Conservation (phyloP, 2,797 vertebrate genomes). For the Karalla daura region DNA sequence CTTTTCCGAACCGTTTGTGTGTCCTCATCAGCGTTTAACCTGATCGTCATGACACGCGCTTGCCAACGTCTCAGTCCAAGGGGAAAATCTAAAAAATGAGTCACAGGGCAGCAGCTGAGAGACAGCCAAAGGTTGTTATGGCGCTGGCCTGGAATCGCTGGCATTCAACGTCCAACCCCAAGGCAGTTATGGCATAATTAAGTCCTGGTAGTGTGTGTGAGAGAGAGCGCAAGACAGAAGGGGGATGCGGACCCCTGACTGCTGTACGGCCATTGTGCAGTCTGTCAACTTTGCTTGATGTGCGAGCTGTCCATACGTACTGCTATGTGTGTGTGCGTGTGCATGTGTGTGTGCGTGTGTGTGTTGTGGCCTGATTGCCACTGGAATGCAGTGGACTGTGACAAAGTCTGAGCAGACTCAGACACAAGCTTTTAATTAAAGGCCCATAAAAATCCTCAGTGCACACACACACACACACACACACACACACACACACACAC, state of each 20-base stretch:
- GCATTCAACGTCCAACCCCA: constrained; percentile 58
- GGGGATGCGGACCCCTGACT: constrained; percentile 60
- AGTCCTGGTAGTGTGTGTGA: constrained; percentile 47
- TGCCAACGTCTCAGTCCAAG: constrained; percentile 16
- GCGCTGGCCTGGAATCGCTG: constrained; percentile 60
- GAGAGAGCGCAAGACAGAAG: constrained; percentile 42
- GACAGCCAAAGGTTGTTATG: constrained; percentile 60
- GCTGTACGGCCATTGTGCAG: constrained; percentile 68
- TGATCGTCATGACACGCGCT: not conserved
- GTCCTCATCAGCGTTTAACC: constrained; percentile 11
- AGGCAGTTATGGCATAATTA: constrained; percentile 72
- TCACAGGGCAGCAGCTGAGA: constrained; percentile 20
- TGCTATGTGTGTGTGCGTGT: constrained; percentile 8
- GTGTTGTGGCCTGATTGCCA: constrained; percentile 33
- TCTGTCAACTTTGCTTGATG: constrained; percentile 69
- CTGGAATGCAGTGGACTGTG: constrained; percentile 55
- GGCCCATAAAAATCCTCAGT: constrained; percentile 22
- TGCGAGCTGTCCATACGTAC: constrained; percentile 22
- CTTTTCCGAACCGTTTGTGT: not conserved
- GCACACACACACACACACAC: constrained; percentile 9
- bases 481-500: constrained; percentile 25
- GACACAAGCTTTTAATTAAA: constrained; percentile 65
- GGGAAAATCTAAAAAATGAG: constrained; percentile 14
- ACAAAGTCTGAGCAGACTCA: constrained; percentile 41
- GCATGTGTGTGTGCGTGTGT: constrained; percentile 34